A percentile compares a stretch with the other conserved stretches of the same genome.
phyloP scores from a whole-genome alignment of 35 echinoderm and acorn worm genomes.

The Heliocidaris erythrogramma region DNA sequence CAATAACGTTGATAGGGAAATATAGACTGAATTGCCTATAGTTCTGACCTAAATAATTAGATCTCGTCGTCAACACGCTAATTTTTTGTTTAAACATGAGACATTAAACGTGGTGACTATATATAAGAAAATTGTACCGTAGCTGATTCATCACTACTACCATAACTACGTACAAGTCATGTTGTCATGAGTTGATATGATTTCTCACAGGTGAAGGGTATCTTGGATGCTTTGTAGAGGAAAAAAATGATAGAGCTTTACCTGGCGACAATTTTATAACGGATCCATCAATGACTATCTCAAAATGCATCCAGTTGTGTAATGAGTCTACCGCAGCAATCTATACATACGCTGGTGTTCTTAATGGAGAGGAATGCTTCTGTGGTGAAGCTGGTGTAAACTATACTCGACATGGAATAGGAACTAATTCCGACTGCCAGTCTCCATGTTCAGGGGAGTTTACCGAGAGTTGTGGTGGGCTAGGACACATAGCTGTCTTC shows the following conservation, averaged over 20 bases:
- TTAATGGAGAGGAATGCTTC: neutral
- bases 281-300: neutral
- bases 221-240: slow-evolving; percentile 15
- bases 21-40: too few relatives aligned
- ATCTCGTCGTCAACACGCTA: too few relatives aligned
- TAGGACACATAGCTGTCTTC: neutral
- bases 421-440: neutral
- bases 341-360: neutral
- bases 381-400: neutral
- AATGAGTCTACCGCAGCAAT: neutral
- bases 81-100: too few relatives aligned
- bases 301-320: neutral
- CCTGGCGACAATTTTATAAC: neutral
- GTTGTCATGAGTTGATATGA: neutral
- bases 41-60: too few relatives aligned
- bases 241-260: neutral
- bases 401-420: neutral
- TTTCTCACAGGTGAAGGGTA: neutral
- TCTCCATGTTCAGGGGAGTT: neutral
- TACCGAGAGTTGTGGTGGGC: neutral
- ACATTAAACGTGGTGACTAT: too few relatives aligned
- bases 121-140: too few relatives aligned
- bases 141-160: too few relatives aligned
- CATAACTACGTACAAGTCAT: neutral
- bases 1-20: too few relatives aligned